Evolutionary conservation across 2,113 vertebrate species (phyloP), one percentile per base, ranked within the genome.

Genomic region (Vombatus ursinus): DNA sequence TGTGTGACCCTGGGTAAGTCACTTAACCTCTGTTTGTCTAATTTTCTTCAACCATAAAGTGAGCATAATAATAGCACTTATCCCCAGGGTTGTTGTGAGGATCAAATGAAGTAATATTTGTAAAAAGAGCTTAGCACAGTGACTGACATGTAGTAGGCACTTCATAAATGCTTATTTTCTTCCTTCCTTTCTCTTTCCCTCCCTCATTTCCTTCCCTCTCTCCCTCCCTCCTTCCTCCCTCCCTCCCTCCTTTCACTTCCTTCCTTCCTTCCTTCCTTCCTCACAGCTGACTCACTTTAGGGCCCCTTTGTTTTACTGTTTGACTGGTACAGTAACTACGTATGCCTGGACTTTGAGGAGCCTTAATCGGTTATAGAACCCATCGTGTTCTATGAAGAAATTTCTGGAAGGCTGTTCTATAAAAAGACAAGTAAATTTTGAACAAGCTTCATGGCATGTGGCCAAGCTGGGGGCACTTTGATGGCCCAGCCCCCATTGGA

Each of bases 301-400:
- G 5, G 22, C 14, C 90, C 89, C 52, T 37, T 93, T 0, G 44
- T 10, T 61, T 84, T 95, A 89, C 52, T 68, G 44, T 92, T 10
- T n/a, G 91, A 48, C 22, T 93, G 44, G 2, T 97, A 94, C 47
- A 57, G 14, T 6, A 77, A 47, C 7, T 95, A 37, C 50, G 90
- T 93, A 37, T 91, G 14, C 19, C 91, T 53, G 22, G 0, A 26
- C 3, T 96, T 94, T 95, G 49, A 89, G 37, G 19, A 3, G 6
- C 51, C 11, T 95, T 92, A 28, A 44, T 61, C 31, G 57, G 31
- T 68, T 91, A 25, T 91, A 92, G 93, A 95, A 91, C 90, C 53
- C 16, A 22, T 52, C 89, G 2, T 52, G 8, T 11, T 92, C 26
- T 92, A 22, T 90, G 14, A 91, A 10, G n/a, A 92, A 90, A 92